phyloP scores from a whole-genome alignment of 2,888 invertebrate genomes.

The Sericinus montela region DNA sequence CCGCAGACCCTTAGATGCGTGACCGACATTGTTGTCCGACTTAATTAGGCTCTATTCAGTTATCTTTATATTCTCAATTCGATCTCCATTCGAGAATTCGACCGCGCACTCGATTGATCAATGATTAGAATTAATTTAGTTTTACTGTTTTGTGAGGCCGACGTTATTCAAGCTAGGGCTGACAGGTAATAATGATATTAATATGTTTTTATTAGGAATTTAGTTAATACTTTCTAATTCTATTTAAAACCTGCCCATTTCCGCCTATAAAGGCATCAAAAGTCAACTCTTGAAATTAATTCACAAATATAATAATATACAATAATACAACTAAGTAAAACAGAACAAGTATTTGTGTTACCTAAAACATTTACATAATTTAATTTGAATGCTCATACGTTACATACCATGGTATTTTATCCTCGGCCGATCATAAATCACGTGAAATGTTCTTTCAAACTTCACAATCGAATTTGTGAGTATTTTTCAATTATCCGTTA shows the following conservation, averaged over 20 bases:
- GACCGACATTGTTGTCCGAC: slow-evolving; percentile 45
- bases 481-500: slow-evolving; percentile 75
- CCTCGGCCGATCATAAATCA: slow-evolving; percentile 63
- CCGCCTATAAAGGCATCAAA: too few relatives aligned
- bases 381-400: too few relatives aligned
- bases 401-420: slow-evolving; percentile 45
- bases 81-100: slow-evolving; percentile 54
- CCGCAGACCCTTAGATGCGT: slow-evolving; percentile 42
- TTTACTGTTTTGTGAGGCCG: slow-evolving; percentile 29
- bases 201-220: too few relatives aligned
- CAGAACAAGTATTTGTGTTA: too few relatives aligned
- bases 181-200: background rate
- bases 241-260: too few relatives aligned
- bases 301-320: too few relatives aligned
- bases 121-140: slow-evolving; percentile 45
- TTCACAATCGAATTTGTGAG: slow-evolving; percentile 70
- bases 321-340: too few relatives aligned
- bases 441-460: slow-evolving; percentile 53
- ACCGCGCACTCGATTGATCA: slow-evolving; percentile 39
- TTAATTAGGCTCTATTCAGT: slow-evolving; percentile 73
- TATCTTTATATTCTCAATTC: slow-evolving; percentile 60
- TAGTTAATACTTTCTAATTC: too few relatives aligned
- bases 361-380: too few relatives aligned
- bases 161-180: slow-evolving; percentile 4
- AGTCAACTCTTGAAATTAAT: too few relatives aligned